A percentile compares a stretch with the other conserved stretches of the same genome.
These are phyloP conservation scores for Syrmaticus mikado DNA, from an alignment of 2,113 vertebrate genomes.

Conservation along the genomic window DNA sequence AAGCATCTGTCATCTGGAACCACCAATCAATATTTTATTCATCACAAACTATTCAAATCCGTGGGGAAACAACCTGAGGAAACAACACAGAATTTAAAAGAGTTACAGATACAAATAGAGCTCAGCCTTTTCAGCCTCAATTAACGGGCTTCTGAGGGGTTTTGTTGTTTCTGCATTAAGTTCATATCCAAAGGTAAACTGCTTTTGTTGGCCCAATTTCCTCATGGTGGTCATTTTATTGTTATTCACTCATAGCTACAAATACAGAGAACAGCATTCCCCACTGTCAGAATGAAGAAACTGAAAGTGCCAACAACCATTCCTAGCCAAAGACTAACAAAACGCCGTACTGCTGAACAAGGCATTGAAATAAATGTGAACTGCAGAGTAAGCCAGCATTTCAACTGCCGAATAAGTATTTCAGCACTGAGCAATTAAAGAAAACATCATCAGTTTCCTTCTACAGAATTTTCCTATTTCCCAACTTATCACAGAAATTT, in stretches of 20 bases:
- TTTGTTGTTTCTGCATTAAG: background rate
- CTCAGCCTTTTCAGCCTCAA: background rate
- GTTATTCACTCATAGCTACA: background rate
- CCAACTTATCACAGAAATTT: background rate
- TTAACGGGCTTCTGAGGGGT: background rate
- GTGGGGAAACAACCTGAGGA: conserved; percentile 17
- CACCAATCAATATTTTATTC: conserved; percentile 42
- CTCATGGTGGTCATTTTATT: background rate
- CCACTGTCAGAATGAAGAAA: background rate
- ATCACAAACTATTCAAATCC: conserved; percentile 28
- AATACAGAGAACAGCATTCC: background rate
- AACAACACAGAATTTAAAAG: conserved; percentile 16
- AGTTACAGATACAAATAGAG: conserved; percentile 4
- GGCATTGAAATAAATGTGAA: rapidly evolving
- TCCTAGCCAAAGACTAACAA: background rate
- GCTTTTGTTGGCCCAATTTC: background rate
- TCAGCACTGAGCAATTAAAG: background rate
- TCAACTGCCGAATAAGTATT: background rate
- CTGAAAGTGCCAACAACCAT: background rate
- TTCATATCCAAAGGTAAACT: background rate
- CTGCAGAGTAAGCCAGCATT: background rate
- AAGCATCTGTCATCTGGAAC: conserved; percentile 17
- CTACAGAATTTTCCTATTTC: background rate
- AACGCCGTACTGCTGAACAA: background rate
- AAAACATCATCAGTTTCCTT: background rate